Evolutionary conservation across 2,888 invertebrate genomes (phyloP), one percentile per base, ranked within the genome.

Genomic region (Polydrusus pterygomalis): DNA sequence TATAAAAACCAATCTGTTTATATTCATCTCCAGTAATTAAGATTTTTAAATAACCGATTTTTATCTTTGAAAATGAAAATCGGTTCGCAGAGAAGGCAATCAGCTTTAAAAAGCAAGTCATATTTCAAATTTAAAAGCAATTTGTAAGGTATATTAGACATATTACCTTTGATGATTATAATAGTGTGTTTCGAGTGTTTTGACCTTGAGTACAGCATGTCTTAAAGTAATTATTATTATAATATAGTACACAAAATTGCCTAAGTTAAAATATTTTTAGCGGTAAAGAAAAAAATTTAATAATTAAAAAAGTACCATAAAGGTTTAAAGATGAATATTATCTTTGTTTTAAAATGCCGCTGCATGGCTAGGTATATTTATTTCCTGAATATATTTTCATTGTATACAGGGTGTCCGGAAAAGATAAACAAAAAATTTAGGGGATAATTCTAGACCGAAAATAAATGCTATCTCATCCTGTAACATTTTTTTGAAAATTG

Each of bases 1-100:
- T 68, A 43, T 68, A 54, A 68, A 68, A 68, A 20, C 40, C 68
- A 68, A 68, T 68, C 56, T 68, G 56, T 56, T 68, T 68, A 68
- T 56, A 68, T 51, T 54, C 56, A 68, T 43, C 65, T 56, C 18
- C 45, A 56, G 58, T 72, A 72, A 72, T 72, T 72, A 72, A 65
- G 72, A 72, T 40, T 34, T 7, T 54, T 72, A 65, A 65, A 65
- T 64, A 45, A 20, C 54, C 54, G 64, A 72, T 72, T 69, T 56
- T 25, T 72, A 72, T 72, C 54, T 43, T 9, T n/a, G 25, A 60
- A 51, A 51, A 58, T 38, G 58, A 58, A 60, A 60, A 15, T 38
- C 34, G 30, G 15, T 38, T 17, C 8, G 25, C 18, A 60, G 45
- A 40, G 15, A 20, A 60, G 38, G 58, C 58, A 60, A 60, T 60